A percentile compares a stretch with the other conserved stretches of the same genome.
These are phyloP conservation scores for Aphelenchoides fujianensis DNA, from an alignment of 1,140 invertebrate genomes.

Conservation along the genomic window DNA sequence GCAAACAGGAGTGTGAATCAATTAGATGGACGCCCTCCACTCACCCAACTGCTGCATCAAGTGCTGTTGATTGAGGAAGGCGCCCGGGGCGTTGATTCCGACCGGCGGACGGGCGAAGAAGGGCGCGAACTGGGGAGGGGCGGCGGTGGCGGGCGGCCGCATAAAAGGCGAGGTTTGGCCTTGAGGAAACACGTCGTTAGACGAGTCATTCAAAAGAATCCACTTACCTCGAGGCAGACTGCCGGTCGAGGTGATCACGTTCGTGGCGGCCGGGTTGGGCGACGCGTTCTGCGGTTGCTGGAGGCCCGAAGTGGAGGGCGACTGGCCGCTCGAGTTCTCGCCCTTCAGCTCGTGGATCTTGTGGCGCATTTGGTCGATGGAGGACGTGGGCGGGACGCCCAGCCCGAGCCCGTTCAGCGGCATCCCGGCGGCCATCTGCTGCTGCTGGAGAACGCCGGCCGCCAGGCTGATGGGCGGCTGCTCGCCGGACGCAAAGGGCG, in stretches of 20 bases:
- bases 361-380: background rate
- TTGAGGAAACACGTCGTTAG: no score
- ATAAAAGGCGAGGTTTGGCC: constrained; percentile 2
- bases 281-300: constrained; percentile 1
- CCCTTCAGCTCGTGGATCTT: constrained; percentile 14
- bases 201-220: no score
- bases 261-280: background rate
- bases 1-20: no score
- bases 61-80: background rate
- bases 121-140: background rate
- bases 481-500: background rate
- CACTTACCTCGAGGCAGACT: background rate
- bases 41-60: background rate
- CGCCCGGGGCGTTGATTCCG: background rate
- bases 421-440: background rate
- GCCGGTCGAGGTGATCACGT: background rate
- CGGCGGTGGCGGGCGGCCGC: background rate
- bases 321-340: background rate
- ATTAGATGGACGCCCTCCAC: no score
- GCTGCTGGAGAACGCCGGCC: background rate
- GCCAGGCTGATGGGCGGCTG: background rate
- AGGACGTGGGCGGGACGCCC: background rate
- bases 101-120: background rate
- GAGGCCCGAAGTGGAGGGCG: background rate
- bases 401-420: background rate